A percentile compares a stretch with the other conserved stretches of the same genome.
Evolutionary conservation across 30 jellyfish, hydroid and myxozoan species (phyloP).

Genomic region (Catostylus mosaicus): DNA sequence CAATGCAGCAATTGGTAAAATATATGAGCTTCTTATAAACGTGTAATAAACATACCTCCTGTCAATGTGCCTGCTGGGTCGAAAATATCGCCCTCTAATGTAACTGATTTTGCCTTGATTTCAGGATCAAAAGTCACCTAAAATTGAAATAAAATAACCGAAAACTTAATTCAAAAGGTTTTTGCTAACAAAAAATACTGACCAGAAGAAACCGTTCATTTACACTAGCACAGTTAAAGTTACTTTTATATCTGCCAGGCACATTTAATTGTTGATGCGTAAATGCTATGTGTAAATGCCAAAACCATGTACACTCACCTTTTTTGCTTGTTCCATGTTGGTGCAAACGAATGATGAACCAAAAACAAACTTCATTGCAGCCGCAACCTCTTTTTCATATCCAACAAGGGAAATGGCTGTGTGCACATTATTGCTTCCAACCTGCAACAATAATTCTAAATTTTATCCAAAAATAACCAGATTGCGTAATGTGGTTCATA

Average conservation of each 20-base stretch:
- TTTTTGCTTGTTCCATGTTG: conserved; percentile 79
- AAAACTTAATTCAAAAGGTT: too few species aligned
- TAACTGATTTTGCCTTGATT: conserved; percentile 74
- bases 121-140: conserved; percentile 86
- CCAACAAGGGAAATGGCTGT: conserved; percentile 95
- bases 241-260: background rate
- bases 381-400: conserved; percentile 77
- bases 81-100: conserved; percentile 89
- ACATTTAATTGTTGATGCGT: background rate
- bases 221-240: too few species aligned
- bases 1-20: too few species aligned
- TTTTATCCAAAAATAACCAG: too few species aligned
- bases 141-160: too few species aligned
- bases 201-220: too few species aligned
- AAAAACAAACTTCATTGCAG: conserved; percentile 94
- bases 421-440: conserved; percentile 81
- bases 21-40: too few species aligned
- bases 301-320: conserved; percentile 37
- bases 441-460: conserved; percentile 67
- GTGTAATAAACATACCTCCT: conserved; percentile 70
- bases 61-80: conserved; percentile 96
- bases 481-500: too few species aligned
- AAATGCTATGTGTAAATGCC: too few species aligned
- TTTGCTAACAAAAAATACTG: too few species aligned
- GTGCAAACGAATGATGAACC: conserved; percentile 91